Conservation (phyloP, 2,888 invertebrate species). For the Boloria selene region DNA sequence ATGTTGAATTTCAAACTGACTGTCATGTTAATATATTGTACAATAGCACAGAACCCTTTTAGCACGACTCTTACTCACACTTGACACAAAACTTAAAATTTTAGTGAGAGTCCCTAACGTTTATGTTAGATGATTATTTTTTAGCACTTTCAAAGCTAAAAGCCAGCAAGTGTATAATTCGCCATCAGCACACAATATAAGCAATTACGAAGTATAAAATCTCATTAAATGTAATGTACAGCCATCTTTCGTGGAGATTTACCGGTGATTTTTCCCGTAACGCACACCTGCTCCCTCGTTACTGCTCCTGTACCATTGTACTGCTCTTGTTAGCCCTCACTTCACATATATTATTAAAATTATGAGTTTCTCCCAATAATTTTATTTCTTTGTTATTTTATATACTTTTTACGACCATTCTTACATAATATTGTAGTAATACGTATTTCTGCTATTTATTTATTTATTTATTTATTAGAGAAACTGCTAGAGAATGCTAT, state of each 20-base stretch:
- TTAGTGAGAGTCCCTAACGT: too few species aligned
- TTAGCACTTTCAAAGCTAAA: not conserved
- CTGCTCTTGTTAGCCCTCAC: constrained; percentile 26
- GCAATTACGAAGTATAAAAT: constrained; percentile 19
- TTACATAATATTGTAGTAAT: too few species aligned
- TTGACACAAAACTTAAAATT: too few species aligned
- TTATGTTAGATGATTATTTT: not conserved
- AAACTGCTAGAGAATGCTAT: too few species aligned
- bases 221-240: constrained; percentile 21
- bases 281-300: constrained; percentile 22
- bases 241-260: constrained; percentile 15
- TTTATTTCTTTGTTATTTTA: constrained; percentile 6
- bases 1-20: too few species aligned
- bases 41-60: too few species aligned
- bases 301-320: constrained; percentile 13
- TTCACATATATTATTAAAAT: constrained; percentile 29
- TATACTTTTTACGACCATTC: not conserved
- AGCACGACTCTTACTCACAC: too few species aligned
- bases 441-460: too few species aligned
- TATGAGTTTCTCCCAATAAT: constrained; percentile 17
- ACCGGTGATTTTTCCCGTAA: constrained; percentile 31
- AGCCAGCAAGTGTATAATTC: not conserved
- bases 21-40: too few species aligned
- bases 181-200: constrained; percentile 2
- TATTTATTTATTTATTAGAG: too few species aligned